Conservation (phyloP, 2,113 vertebrate species). For the Cervus canadensis region DNA sequence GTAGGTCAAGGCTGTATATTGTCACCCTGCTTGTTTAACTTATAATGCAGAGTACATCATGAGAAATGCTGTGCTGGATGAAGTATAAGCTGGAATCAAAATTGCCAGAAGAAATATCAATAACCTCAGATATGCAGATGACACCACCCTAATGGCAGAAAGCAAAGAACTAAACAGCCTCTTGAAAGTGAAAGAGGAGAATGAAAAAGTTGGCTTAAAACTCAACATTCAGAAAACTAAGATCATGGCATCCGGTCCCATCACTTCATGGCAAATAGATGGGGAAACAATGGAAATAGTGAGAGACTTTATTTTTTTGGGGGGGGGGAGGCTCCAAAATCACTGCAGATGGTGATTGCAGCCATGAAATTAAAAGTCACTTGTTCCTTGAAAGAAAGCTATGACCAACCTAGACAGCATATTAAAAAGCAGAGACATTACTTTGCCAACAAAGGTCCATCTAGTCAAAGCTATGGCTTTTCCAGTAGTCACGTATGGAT, state of each 20-base stretch:
- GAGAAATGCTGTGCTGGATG: neutral
- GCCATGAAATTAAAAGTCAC: neutral
- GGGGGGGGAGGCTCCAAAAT: neutral
- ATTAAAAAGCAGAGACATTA: neutral
- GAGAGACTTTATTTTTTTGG: neutral
- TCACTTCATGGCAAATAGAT: neutral
- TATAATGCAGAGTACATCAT: neutral
- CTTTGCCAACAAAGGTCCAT: neutral
- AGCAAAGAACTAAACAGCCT: too few relatives aligned
- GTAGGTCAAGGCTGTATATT: neutral
- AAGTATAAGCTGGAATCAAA: neutral
- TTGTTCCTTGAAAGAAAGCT: neutral
- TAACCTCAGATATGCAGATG: neutral
- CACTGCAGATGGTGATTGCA: neutral
- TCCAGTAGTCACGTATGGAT: neutral
- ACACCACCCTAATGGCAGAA: too few relatives aligned
- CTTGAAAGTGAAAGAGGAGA: too few relatives aligned
- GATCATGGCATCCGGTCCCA: neutral
- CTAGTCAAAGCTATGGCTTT: neutral
- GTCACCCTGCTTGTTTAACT: neutral
- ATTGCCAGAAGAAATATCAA: rapidly evolving
- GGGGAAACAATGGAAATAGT: neutral
- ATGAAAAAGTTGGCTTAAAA: neutral
- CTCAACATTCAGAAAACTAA: neutral
- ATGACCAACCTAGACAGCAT: neutral